Conservation (phyloP, 2,888 invertebrate species). For the Schizaphis graminum region DNA sequence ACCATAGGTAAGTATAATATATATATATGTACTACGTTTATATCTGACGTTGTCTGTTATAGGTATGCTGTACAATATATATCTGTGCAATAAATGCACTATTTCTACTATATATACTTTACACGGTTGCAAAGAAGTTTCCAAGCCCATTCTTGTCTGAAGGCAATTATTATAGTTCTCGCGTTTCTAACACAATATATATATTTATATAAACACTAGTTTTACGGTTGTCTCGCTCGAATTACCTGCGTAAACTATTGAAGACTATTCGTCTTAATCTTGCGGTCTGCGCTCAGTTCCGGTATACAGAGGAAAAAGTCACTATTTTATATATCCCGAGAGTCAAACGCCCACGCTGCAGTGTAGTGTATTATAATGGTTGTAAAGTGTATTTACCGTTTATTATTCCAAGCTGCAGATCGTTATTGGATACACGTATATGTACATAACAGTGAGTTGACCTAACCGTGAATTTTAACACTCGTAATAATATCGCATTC, state of each 20-base stretch:
- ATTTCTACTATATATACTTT: background rate
- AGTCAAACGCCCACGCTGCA: background rate
- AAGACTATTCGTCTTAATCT: slow-evolving; percentile 15
- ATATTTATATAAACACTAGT: background rate
- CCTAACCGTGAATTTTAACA: background rate
- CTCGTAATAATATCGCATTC: background rate
- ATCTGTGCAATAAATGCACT: background rate
- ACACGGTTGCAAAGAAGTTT: background rate
- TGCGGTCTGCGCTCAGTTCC: background rate
- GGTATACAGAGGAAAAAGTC: background rate
- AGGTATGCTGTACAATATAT: too few species aligned
- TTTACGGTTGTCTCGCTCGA: background rate
- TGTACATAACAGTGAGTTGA: background rate
- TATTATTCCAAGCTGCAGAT: background rate
- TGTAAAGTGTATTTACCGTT: background rate
- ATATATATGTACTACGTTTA: background rate
- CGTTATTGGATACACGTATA: background rate
- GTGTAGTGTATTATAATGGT: background rate
- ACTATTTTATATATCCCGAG: background rate
- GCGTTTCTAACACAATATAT: background rate
- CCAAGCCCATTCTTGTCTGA: background rate
- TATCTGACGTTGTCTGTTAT: background rate
- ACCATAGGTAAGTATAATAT: background rate
- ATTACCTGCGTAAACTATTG: background rate
- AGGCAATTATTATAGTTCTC: background rate